Percentiles rank a stretch among this genome's conserved stretches.
These are phyloP conservation scores for Macrobrachium nipponense DNA, from an alignment of 1,140 invertebrate species.

Conservation along the genomic window DNA sequence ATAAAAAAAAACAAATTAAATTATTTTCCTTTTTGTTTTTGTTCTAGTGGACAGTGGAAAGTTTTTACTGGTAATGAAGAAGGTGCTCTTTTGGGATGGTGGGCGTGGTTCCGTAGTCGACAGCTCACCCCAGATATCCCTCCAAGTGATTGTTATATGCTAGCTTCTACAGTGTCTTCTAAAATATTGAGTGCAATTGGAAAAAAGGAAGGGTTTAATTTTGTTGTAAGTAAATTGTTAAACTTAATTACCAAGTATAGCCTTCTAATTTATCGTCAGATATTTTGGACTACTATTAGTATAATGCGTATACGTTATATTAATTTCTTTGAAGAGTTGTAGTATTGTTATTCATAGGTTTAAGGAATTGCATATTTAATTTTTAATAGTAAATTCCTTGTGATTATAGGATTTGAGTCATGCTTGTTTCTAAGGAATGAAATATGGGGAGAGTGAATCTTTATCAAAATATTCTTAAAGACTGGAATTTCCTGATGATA, in stretches of 20 bases:
- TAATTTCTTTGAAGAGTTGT: too few relatives aligned
- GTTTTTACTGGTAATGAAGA: conserved; percentile 97
- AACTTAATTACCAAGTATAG: conserved; percentile 23
- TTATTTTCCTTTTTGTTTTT: background rate
- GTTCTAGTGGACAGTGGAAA: conserved; percentile 82
- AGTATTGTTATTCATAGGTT: too few relatives aligned
- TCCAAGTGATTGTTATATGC: conserved; percentile 78
- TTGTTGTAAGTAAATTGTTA: conserved; percentile 73
- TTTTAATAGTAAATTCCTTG: too few relatives aligned
- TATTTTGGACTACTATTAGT: background rate
- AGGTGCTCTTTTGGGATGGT: conserved; percentile 96
- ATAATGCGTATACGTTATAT: background rate
- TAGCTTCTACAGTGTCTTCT: conserved; percentile 96
- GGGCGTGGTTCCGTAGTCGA: conserved; percentile 79
- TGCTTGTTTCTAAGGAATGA: too few relatives aligned
- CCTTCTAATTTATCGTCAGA: background rate
- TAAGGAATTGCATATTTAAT: too few relatives aligned
- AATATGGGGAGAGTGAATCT: too few relatives aligned
- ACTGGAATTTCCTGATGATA: too few relatives aligned
- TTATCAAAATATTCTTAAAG: too few relatives aligned
- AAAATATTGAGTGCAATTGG: conserved; percentile 92
- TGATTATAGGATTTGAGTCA: too few relatives aligned
- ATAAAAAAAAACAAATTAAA: background rate
- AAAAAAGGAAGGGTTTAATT: conserved; percentile 84
- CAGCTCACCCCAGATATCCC: conserved; percentile 70